These are phyloP conservation scores for Neoitamus cyanurus DNA, from an alignment of 2,888 invertebrate species.

Conservation along the genomic window DNA sequence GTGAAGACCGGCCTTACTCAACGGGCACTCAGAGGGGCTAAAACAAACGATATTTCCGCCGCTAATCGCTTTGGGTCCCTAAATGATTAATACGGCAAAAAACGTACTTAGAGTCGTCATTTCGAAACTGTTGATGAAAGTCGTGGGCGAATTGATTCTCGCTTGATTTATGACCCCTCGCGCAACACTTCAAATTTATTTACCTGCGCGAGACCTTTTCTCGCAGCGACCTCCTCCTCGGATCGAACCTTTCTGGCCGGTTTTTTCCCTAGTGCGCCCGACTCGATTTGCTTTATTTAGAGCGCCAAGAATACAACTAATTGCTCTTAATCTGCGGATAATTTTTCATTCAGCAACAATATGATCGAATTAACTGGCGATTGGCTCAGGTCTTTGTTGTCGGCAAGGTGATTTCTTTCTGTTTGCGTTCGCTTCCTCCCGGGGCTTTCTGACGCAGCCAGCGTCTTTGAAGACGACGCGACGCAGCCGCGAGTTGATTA, in stretches of 20 bases:
- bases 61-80: not conserved
- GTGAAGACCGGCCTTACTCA: not conserved
- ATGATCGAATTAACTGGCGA: conserved; percentile 33
- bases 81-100: conserved; percentile 15
- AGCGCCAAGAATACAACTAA: conserved; percentile 25
- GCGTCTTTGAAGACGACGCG: not conserved
- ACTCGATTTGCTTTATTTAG: conserved; percentile 9
- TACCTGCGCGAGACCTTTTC: not conserved
- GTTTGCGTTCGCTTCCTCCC: not conserved
- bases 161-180: conserved; percentile 32
- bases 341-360: conserved; percentile 42
- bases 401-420: not conserved
- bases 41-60: not conserved
- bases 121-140: conserved; percentile 20
- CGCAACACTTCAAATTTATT: conserved; percentile 7
- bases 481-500: not conserved
- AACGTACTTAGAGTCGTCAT: conserved; percentile 11
- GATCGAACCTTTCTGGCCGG: not conserved
- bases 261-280: not conserved
- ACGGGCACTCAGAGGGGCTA: not conserved
- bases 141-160: conserved; percentile 38
- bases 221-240: not conserved
- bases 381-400: conserved; percentile 10
- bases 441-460: not conserved
- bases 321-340: conserved; percentile 41